Conservation (phyloP, 2,888 invertebrate species). For the Frankliniella intonsa region DNA sequence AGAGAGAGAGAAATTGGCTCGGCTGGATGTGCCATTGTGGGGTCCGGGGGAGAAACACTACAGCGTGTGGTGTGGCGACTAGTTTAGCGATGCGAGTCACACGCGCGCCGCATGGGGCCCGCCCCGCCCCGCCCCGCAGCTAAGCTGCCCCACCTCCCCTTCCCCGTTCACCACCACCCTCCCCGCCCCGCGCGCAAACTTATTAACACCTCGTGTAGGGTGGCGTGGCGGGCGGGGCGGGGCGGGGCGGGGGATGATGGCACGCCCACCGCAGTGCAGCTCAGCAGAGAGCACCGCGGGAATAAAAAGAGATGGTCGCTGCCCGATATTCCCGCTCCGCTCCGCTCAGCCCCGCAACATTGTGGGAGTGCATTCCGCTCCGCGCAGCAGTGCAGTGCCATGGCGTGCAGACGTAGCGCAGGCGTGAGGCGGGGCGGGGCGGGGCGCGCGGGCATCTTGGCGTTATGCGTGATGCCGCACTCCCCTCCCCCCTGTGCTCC, state of each 20-base stretch:
- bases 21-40: too few species aligned
- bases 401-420: too few species aligned
- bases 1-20: too few species aligned
- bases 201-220: background rate
- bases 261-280: too few species aligned
- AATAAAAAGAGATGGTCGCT: background rate
- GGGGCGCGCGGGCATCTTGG: too few species aligned
- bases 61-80: background rate
- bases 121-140: background rate
- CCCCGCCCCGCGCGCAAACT: background rate
- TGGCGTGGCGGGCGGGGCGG: background rate
- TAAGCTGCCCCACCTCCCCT: background rate
- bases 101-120: background rate
- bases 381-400: background rate
- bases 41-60: too few species aligned
- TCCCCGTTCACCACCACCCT: background rate
- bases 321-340: background rate
- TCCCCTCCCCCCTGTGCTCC: too few species aligned
- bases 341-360: background rate
- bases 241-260: background rate
- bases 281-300: background rate
- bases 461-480: too few species aligned
- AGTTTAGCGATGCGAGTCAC: conserved; percentile 1
- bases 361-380: background rate
- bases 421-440: too few species aligned